Evolutionary conservation across 2,113 vertebrate genomes (phyloP).

Genomic region (Notechis scutatus): DNA sequence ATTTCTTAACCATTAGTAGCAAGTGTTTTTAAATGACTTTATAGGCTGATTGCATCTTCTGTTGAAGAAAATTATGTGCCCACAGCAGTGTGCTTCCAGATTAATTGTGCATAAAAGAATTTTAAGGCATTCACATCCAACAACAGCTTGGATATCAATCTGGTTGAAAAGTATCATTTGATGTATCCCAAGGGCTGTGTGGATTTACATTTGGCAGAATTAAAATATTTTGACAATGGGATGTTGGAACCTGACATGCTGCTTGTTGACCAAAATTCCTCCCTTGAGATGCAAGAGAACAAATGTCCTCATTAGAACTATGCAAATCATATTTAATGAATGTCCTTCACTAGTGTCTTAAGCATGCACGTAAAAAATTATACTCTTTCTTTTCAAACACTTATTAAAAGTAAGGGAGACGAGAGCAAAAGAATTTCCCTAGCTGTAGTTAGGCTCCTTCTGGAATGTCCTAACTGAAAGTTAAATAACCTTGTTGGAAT

Average conservation of each 20-base stretch:
- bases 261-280: not conserved
- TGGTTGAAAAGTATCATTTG: conserved; percentile 16
- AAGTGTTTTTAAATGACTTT: not conserved
- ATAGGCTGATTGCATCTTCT: not conserved
- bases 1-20: not conserved
- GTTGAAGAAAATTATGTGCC: not conserved
- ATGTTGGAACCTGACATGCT: conserved; percentile 1
- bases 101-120: conserved; percentile 4
- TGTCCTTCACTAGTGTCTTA: not conserved
- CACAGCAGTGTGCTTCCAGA: not conserved
- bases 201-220: conserved; percentile 2
- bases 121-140: not conserved
- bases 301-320: not conserved
- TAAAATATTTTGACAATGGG: conserved; percentile 8
- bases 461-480: not conserved
- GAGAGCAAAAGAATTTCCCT: not conserved
- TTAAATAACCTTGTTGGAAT: not conserved
- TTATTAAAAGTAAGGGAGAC: not conserved
- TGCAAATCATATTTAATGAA: not conserved
- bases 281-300: not conserved
- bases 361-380: not conserved
- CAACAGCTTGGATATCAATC: conserved; percentile 15
- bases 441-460: not conserved
- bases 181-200: not conserved
- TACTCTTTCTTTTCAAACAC: not conserved